phyloP scores from a whole-genome alignment of 2,797 vertebrate species.

The Buceros bicornis region DNA sequence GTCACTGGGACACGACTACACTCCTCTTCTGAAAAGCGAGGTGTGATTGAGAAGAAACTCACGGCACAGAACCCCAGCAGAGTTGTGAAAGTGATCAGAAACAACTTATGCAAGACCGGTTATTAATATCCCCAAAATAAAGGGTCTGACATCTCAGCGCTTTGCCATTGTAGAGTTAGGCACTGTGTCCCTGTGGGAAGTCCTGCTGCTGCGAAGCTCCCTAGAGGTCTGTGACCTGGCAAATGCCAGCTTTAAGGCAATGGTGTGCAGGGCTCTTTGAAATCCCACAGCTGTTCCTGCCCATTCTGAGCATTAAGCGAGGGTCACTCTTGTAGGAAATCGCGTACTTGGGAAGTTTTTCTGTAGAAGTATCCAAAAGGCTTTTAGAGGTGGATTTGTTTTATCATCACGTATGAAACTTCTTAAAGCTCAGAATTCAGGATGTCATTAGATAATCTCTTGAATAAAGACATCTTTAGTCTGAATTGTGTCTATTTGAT shows the following conservation, averaged over 20 bases:
- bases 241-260: not conserved
- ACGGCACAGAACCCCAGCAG: not conserved
- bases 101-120: not conserved
- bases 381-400: not conserved
- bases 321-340: not conserved
- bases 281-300: not conserved
- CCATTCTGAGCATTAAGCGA: not conserved
- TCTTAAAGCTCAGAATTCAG: not conserved
- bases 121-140: not conserved
- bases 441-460: not conserved
- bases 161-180: not conserved
- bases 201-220: not conserved
- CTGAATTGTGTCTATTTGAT: not conserved
- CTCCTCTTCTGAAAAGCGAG: not conserved
- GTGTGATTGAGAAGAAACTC: not conserved
- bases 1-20: constrained; percentile 24
- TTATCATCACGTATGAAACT: not conserved
- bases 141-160: not conserved
- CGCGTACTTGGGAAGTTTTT: not conserved
- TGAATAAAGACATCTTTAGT: not conserved
- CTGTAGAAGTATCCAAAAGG: not conserved
- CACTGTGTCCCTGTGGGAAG: not conserved
- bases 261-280: not conserved
- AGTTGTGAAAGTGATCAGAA: not conserved
- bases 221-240: not conserved